These are phyloP conservation scores for Dipus sagitta DNA, from an alignment of 2,797 vertebrate genomes.

Conservation along the genomic window DNA sequence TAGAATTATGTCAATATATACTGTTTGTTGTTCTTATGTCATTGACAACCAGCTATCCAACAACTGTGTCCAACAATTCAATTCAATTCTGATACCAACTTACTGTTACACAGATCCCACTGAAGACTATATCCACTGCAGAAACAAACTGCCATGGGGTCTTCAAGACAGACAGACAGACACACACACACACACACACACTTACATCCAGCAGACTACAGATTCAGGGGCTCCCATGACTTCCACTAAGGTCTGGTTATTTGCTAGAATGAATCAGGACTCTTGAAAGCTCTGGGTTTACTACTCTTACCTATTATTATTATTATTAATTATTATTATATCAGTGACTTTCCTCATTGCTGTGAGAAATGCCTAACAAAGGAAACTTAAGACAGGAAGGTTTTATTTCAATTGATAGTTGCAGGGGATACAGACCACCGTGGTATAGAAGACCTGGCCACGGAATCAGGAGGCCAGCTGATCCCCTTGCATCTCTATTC, in stretches of 20 bases:
- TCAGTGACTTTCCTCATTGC: too few species aligned
- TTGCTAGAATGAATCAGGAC: conserved; percentile 10
- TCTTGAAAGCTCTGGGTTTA: not conserved
- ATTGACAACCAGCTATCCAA: not conserved
- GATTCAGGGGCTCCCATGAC: not conserved
- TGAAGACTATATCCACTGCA: too few species aligned
- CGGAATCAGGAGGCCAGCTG: too few species aligned
- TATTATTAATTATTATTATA: too few species aligned
- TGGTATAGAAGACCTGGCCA: too few species aligned
- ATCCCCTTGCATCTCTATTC: too few species aligned
- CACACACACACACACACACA: too few species aligned
- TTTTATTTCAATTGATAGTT: too few species aligned
- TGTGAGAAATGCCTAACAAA: too few species aligned
- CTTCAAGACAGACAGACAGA: not conserved
- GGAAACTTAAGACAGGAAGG: too few species aligned
- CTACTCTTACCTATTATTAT: too few species aligned
- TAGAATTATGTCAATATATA: not conserved
- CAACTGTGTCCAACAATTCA: not conserved
- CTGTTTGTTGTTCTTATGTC: not conserved
- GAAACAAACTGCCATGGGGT: not conserved
- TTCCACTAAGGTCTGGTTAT: not conserved
- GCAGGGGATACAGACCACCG: too few species aligned
- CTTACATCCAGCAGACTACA: not conserved
- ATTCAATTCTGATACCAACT: not conserved
- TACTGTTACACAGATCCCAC: not conserved